These are phyloP conservation scores for Halichondria panicea DNA, from an alignment of 37 sponge, comb jelly and placozoan genomes.

Conservation along the genomic window DNA sequence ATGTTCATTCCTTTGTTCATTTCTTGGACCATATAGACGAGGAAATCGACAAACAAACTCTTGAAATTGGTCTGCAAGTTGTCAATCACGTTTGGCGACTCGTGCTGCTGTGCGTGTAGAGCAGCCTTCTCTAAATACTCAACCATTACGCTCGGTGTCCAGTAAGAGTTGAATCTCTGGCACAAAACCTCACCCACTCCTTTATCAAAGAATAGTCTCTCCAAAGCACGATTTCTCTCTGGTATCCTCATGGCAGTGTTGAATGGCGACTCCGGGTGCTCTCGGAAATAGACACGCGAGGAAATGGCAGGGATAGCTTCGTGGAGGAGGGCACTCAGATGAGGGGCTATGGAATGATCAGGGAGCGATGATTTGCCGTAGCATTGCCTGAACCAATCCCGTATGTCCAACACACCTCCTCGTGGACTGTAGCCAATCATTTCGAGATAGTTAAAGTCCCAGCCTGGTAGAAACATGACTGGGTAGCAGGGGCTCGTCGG, in stretches of 20 bases:
- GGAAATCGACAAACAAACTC: slow-evolving; percentile 79
- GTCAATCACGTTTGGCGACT: slow-evolving; percentile 73
- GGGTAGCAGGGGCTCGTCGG: slow-evolving; percentile 72
- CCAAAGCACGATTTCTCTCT: slow-evolving; percentile 12
- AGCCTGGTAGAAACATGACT: slow-evolving; percentile 78
- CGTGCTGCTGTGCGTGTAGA: slow-evolving; percentile 39
- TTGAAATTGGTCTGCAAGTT: slow-evolving; percentile 63
- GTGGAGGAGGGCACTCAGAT: slow-evolving; percentile 26
- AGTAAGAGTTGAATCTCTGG: slow-evolving; percentile 65
- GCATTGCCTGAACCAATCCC: slow-evolving; percentile 67
- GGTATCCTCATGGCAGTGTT: slow-evolving; percentile 38
- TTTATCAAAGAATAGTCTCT: slow-evolving; percentile 45
- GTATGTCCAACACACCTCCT: slow-evolving; percentile 42
- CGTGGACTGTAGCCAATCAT: slow-evolving; percentile 37
- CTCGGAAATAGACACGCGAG: slow-evolving; percentile 55
- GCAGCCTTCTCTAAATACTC: slow-evolving; percentile 76
- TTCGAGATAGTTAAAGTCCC: slow-evolving; percentile 92
- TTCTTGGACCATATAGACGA: slow-evolving; percentile 74
- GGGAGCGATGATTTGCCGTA: neutral
- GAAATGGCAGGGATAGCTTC: slow-evolving; percentile 54
- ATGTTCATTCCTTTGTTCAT: slow-evolving; percentile 78
- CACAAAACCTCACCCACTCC: slow-evolving; percentile 69
- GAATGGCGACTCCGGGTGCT: slow-evolving; percentile 15
- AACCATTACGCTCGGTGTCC: slow-evolving; percentile 74
- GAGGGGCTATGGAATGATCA: slow-evolving; percentile 12